phyloP scores from a whole-genome alignment of 2,797 vertebrate genomes.

The Enteromius radiatus region DNA sequence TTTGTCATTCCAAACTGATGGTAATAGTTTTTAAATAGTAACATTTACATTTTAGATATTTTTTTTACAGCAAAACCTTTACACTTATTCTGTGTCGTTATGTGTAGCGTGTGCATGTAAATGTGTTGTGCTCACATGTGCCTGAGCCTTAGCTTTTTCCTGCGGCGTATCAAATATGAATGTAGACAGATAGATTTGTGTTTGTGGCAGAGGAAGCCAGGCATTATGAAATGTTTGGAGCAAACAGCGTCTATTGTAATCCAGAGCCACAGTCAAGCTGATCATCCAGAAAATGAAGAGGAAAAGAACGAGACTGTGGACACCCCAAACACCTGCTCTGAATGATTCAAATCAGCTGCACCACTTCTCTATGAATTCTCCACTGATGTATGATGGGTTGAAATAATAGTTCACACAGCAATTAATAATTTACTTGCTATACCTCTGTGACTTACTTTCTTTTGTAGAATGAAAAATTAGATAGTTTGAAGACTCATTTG shows the following conservation, averaged over 20 bases:
- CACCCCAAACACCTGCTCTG: neutral
- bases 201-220: neutral
- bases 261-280: neutral
- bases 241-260: conserved; percentile 16
- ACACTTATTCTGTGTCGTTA: neutral
- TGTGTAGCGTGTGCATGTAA: neutral
- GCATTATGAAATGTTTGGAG: conserved; percentile 23
- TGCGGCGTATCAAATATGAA: neutral
- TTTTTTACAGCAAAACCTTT: neutral
- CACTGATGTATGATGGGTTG: neutral
- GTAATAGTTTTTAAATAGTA: neutral
- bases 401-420: neutral
- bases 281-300: conserved; percentile 27
- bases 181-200: neutral
- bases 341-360: conserved; percentile 13
- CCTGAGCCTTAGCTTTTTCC: neutral
- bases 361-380: neutral
- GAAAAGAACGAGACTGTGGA: neutral
- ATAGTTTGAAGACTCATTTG: neutral
- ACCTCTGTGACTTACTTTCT: neutral
- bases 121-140: neutral
- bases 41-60: neutral
- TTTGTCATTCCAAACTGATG: neutral
- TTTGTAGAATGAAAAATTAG: neutral
- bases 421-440: neutral